Percentiles rank a stretch among this genome's conserved stretches.
These are phyloP conservation scores for Psylliodes chrysocephalus DNA, from an alignment of 2,888 invertebrate species.

Conservation along the genomic window DNA sequence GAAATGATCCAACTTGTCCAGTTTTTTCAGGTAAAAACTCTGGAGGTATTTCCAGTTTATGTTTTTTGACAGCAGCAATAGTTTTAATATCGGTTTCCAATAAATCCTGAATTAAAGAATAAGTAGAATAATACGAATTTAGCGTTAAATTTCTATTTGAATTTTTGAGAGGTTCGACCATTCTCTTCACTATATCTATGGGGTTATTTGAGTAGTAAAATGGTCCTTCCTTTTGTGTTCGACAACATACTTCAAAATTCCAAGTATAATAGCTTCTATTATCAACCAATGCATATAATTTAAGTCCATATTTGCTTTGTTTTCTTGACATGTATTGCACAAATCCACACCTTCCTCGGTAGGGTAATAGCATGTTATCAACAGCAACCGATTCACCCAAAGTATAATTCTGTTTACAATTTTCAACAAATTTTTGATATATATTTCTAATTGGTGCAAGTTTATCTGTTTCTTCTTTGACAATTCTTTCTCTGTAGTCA, in stretches of 20 bases:
- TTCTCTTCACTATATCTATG: neutral
- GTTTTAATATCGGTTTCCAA: neutral
- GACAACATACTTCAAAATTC: slow-evolving; percentile 9
- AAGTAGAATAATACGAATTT: neutral
- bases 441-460: neutral
- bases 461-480: neutral
- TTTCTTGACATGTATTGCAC: slow-evolving; percentile 1
- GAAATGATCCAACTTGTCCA: neutral
- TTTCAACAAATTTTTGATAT: neutral
- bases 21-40: slow-evolving; percentile 6
- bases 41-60: neutral
- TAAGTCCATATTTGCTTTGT: neutral
- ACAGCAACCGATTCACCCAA: neutral
- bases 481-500: neutral
- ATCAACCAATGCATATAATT: neutral
- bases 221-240: neutral
- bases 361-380: neutral
- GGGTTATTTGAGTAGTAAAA: neutral
- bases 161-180: neutral
- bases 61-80: neutral
- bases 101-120: neutral
- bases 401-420: neutral
- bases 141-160: neutral
- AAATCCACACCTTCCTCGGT: slow-evolving; percentile 4
- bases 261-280: slow-evolving; percentile 2